Evolutionary conservation across 2,113 vertebrate species (phyloP).

Genomic region (Plecotus auritus): DNA sequence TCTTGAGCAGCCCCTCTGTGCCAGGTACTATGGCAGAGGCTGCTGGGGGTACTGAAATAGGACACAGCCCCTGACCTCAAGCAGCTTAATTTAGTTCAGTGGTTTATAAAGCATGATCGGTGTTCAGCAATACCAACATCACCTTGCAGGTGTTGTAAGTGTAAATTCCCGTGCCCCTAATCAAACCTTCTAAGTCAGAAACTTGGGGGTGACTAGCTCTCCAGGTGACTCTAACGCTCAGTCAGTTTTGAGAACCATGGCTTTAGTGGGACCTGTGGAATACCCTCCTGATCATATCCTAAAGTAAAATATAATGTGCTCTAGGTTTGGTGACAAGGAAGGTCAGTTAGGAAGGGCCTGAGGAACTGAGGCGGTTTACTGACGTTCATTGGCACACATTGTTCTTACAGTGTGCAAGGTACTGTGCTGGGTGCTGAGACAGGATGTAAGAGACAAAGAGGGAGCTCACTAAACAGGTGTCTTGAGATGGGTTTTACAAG

Average conservation of each 20-base stretch:
- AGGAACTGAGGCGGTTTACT: background rate
- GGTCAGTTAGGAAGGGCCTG: background rate
- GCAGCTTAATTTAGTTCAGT: background rate
- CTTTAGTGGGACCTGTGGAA: background rate
- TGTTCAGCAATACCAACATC: background rate
- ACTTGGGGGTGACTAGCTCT: background rate
- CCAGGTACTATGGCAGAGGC: background rate
- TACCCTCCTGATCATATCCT: background rate
- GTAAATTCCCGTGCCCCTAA: background rate
- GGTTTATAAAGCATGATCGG: background rate
- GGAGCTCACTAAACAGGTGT: background rate
- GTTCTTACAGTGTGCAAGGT: background rate
- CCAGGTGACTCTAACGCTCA: background rate
- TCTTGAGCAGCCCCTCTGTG: background rate
- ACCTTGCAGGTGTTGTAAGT: background rate
- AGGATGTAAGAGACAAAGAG: background rate
- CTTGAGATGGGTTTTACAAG: background rate
- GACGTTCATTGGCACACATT: background rate
- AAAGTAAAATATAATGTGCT: background rate
- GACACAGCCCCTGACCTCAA: background rate
- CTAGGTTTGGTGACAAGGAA: background rate
- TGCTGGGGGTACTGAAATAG: background rate
- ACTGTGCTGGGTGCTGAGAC: background rate
- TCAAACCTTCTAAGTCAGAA: background rate
- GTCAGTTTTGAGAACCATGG: background rate